These are phyloP conservation scores for Pterostichus niger DNA, from an alignment of 2,888 invertebrate species.

Conservation along the genomic window DNA sequence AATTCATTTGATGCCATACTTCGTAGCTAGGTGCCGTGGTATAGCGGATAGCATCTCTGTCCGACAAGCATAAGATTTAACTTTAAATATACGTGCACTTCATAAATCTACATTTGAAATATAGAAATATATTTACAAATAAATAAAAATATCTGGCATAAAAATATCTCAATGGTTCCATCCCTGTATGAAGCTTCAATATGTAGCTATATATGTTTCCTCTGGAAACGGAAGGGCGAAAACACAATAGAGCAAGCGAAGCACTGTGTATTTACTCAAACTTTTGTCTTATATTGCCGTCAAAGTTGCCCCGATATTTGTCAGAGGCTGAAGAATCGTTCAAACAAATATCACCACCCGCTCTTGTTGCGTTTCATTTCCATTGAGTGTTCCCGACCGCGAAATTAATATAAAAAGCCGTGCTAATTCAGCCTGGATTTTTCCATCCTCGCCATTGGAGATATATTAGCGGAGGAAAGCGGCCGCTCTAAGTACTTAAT, in stretches of 20 bases:
- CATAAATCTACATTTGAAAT: too few species aligned
- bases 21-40: too few species aligned
- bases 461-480: constrained; percentile 16
- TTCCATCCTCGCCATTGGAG: constrained; percentile 41
- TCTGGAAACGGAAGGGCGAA: background rate
- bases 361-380: constrained; percentile 13
- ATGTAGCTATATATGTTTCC: constrained; percentile 45
- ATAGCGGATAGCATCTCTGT: too few species aligned
- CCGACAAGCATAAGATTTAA: too few species aligned
- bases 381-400: background rate
- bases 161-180: constrained; percentile 10
- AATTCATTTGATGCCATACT: too few species aligned
- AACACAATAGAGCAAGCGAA: constrained; percentile 16
- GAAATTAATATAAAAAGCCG: constrained; percentile 28
- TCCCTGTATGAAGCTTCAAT: constrained; percentile 11
- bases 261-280: constrained; percentile 55
- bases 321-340: constrained; percentile 46
- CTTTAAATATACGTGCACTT: too few species aligned
- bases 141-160: constrained; percentile 23
- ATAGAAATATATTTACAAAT: background rate
- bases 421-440: constrained; percentile 26
- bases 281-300: constrained; percentile 59
- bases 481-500: constrained; percentile 41
- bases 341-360: constrained; percentile 34
- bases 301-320: constrained; percentile 55